These are phyloP conservation scores for Drosophila kepulauana DNA, from an alignment of 1,140 invertebrate species.

Conservation along the genomic window DNA sequence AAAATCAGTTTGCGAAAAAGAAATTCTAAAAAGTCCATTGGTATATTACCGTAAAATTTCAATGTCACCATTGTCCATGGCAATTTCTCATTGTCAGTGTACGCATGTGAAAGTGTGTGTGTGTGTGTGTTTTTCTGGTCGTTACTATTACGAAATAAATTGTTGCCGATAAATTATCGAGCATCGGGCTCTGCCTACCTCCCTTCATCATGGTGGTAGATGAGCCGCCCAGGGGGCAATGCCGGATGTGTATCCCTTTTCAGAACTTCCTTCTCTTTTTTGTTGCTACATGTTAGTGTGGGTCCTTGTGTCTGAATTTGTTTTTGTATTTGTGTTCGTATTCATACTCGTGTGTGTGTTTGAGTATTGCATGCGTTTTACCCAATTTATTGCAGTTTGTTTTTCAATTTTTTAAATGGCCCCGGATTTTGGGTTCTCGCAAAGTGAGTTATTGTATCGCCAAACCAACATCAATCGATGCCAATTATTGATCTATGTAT, in stretches of 20 bases:
- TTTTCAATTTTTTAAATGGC: slow-evolving; percentile 79
- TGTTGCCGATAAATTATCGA: slow-evolving; percentile 79
- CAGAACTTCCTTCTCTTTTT: slow-evolving; percentile 15
- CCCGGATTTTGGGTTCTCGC: slow-evolving; percentile 42
- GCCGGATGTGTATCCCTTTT: slow-evolving; percentile 56
- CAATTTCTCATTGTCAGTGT: slow-evolving; percentile 39
- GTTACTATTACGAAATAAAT: slow-evolving; percentile 79
- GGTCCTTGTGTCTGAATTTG: no score
- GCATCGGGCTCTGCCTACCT: slow-evolving; percentile 50
- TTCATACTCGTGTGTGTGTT: slow-evolving; percentile 19
- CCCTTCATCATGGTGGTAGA: slow-evolving; percentile 25
- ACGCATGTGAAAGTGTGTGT: slow-evolving; percentile 6
- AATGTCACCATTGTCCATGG: slow-evolving; percentile 65
- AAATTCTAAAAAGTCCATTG: slow-evolving; percentile 42
- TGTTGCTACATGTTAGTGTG: neutral
- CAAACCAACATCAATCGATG: slow-evolving; percentile 34
- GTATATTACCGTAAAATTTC: slow-evolving; percentile 74
- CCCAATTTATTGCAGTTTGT: slow-evolving; percentile 79
- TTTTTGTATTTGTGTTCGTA: slow-evolving; percentile 19
- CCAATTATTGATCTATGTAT: slow-evolving; percentile 29
- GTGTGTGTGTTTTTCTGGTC: slow-evolving; percentile 41
- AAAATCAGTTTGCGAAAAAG: slow-evolving; percentile 41
- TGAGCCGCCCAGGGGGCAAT: slow-evolving; percentile 51
- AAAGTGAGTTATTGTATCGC: slow-evolving; percentile 62
- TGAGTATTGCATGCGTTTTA: slow-evolving; percentile 47